Conservation (phyloP, 2,113 vertebrate species). For the Lucifuga dentata region DNA sequence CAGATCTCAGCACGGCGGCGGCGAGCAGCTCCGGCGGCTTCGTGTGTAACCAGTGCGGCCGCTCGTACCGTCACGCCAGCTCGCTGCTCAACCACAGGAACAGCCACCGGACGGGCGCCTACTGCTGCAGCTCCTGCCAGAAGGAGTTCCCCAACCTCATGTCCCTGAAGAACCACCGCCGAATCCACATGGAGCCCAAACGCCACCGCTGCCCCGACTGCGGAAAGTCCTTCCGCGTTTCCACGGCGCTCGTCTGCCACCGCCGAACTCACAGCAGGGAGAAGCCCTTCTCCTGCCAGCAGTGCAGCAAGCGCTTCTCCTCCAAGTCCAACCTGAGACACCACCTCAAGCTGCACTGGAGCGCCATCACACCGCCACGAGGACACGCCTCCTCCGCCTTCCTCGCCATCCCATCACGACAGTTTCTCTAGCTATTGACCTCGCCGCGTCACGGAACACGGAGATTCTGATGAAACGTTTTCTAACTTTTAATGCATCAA, state of each 20-base stretch:
- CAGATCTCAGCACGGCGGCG: conserved; percentile 44
- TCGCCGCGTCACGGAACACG: too few species aligned
- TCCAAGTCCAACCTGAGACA: conserved; percentile 85
- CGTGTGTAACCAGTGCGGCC: conserved; percentile 80
- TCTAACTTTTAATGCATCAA: too few species aligned
- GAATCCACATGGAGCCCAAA: conserved; percentile 85
- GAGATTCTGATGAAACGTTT: too few species aligned
- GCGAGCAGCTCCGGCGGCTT: conserved; percentile 44
- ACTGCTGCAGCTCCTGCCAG: conserved; percentile 81
- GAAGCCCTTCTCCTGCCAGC: conserved; percentile 83
- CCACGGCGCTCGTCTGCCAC: conserved; percentile 82
- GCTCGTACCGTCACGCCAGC: conserved; percentile 80
- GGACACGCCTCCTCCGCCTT: conserved; percentile 23
- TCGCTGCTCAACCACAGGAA: conserved; percentile 84
- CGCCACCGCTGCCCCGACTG: conserved; percentile 87
- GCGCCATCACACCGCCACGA: conserved; percentile 58
- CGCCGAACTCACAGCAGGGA: conserved; percentile 85
- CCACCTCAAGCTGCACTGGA: conserved; percentile 89
- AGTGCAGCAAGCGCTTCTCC: conserved; percentile 82
- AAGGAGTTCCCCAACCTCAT: conserved; percentile 83
- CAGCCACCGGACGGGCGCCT: conserved; percentile 82
- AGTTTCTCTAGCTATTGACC: conserved; percentile 15
- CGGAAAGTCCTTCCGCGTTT: conserved; percentile 83
- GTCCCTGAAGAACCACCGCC: conserved; percentile 83
- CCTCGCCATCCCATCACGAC: conserved; percentile 29